These are phyloP conservation scores for Clarias batrachus DNA, from an alignment of 2,113 vertebrate genomes.

Conservation along the genomic window DNA sequence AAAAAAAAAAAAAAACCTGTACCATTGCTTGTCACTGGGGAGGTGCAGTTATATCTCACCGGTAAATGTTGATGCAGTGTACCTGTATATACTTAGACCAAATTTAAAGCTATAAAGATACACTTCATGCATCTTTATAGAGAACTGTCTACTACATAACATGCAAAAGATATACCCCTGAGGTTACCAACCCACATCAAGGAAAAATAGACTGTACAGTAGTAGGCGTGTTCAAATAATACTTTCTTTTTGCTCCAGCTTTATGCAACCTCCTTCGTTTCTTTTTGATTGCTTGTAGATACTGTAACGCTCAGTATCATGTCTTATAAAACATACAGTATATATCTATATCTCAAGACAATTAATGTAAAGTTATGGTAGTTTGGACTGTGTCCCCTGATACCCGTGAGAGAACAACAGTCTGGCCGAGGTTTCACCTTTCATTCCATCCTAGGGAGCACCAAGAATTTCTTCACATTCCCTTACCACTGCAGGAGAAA, in stretches of 20 bases:
- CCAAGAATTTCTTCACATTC: conserved; percentile 23
- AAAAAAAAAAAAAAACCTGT: too few species aligned
- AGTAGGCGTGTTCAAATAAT: background rate
- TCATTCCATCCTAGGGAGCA: conserved; percentile 9
- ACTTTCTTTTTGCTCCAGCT: background rate
- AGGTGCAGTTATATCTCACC: background rate
- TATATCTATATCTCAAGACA: background rate
- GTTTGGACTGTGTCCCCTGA: background rate
- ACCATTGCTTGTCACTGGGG: background rate
- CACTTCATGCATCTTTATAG: background rate
- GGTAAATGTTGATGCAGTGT: background rate
- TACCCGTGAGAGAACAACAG: background rate
- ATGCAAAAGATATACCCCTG: background rate
- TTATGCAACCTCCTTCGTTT: background rate
- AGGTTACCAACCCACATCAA: background rate
- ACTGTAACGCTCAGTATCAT: background rate
- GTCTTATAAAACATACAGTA: background rate
- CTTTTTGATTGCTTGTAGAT: background rate
- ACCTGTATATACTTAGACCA: background rate
- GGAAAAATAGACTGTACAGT: background rate
- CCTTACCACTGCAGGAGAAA: conserved; percentile 18
- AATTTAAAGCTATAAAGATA: background rate
- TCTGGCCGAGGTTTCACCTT: conserved; percentile 23
- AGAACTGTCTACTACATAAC: background rate
- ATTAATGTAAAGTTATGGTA: background rate